These are phyloP conservation scores for Patiria pectinifera DNA, from an alignment of 53 echinoderm and acorn worm genomes.

Conservation along the genomic window DNA sequence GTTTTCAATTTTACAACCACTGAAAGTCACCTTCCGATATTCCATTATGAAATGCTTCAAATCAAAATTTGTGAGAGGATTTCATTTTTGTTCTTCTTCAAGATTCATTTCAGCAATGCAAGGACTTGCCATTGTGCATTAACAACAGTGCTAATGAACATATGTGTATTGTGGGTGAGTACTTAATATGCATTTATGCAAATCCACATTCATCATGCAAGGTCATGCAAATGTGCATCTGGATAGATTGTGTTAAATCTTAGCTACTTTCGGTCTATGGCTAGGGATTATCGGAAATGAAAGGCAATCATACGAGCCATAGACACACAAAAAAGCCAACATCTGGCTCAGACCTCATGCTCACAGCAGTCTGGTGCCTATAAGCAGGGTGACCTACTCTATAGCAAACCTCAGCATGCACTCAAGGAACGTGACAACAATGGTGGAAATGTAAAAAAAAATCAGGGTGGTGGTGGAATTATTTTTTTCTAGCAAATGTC, in stretches of 20 bases:
- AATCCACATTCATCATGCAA: not conserved
- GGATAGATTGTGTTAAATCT: not conserved
- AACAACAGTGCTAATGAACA: not conserved
- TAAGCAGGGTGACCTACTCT: not conserved
- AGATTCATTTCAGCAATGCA: no score
- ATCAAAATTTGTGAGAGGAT: no score
- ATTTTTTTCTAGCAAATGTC: no score
- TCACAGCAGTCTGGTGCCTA: not conserved
- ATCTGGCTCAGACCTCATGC: not conserved
- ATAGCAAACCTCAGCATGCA: not conserved
- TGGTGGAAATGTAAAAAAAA: not conserved
- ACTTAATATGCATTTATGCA: not conserved
- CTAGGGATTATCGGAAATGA: no score
- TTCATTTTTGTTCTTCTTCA: no score
- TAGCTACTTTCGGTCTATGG: not conserved
- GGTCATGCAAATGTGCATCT: not conserved
- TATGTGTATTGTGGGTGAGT: not conserved
- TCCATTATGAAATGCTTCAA: no score
- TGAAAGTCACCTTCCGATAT: no score
- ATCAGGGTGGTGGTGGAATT: not conserved
- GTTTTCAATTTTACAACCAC: no score
- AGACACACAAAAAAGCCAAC: not conserved
- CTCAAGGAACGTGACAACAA: not conserved
- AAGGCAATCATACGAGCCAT: not conserved
- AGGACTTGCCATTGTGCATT: no score